A percentile compares a stretch with the other conserved stretches of the same genome.
phyloP scores from a whole-genome alignment of 1,140 invertebrate species.

The Drosophila navojoa region DNA sequence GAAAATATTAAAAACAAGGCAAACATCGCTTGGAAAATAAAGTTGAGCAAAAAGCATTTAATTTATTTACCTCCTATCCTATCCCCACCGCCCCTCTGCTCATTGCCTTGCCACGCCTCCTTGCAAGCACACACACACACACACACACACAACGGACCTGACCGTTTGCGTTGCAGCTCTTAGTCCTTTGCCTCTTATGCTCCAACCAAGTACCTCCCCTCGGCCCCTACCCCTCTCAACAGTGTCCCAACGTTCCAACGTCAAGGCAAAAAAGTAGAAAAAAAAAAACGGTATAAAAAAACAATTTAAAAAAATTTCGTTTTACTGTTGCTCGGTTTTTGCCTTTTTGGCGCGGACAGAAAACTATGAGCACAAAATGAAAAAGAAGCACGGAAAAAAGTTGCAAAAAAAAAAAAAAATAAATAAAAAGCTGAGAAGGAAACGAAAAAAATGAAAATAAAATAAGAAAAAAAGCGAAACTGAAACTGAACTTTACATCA shows the following conservation, averaged over 20 bases:
- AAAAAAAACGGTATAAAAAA: conserved; percentile 40
- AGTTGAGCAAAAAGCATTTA: conserved; percentile 74
- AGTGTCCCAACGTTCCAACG: conserved; percentile 41
- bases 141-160: background rate
- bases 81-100: background rate
- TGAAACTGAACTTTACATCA: conserved; percentile 47
- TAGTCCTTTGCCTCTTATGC: conserved; percentile 26
- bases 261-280: conserved; percentile 27
- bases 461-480: conserved; percentile 26
- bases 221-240: conserved; percentile 7
- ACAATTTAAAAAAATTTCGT: conserved; percentile 37
- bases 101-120: background rate
- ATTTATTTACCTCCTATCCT: conserved; percentile 65
- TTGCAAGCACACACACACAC: background rate
- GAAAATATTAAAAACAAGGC: conserved; percentile 78
- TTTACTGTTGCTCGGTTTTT: conserved; percentile 76
- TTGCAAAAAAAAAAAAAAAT: conserved; percentile 28
- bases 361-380: conserved; percentile 57
- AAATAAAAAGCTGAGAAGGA: conserved; percentile 18
- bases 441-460: conserved; percentile 27
- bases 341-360: conserved; percentile 57
- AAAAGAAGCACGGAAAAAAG: conserved; percentile 28
- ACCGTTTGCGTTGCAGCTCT: conserved; percentile 5
- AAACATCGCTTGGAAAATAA: conserved; percentile 75
- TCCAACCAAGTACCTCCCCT: background rate